phyloP scores from a whole-genome alignment of 2,797 vertebrate genomes.

The Mycteria americana region DNA sequence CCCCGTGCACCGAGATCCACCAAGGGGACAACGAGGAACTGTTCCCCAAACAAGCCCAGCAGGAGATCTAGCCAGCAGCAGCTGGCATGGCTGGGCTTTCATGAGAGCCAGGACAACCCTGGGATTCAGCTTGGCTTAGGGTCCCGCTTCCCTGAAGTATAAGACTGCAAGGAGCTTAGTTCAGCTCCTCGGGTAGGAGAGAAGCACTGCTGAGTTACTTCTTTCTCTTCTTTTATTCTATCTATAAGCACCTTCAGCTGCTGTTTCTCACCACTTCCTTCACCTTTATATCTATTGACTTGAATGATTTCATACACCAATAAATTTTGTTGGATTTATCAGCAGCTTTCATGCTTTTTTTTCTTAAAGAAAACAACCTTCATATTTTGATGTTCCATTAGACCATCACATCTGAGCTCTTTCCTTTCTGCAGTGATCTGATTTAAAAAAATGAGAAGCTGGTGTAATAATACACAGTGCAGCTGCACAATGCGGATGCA shows the following conservation, averaged over 20 bases:
- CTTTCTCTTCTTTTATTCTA: not conserved
- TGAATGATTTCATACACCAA: not conserved
- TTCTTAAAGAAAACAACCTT: not conserved
- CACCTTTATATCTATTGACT: not conserved
- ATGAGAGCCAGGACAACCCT: not conserved
- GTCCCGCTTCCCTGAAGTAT: not conserved
- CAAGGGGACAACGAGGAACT: not conserved
- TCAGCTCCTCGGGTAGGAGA: not conserved
- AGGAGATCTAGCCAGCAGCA: not conserved
- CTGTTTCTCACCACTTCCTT: constrained; percentile 5
- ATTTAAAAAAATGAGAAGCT: constrained; percentile 16
- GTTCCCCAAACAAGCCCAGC: not conserved
- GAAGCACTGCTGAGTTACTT: not conserved
- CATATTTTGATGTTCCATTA: constrained; percentile 4
- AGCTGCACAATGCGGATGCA: constrained; percentile 4
- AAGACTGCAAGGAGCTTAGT: not conserved
- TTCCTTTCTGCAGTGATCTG: not conserved
- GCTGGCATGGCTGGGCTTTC: not conserved
- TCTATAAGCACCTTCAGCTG: not conserved
- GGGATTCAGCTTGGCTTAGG: not conserved
- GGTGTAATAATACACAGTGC: constrained; percentile 4
- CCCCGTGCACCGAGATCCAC: not conserved
- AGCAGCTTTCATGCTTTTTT: not conserved
- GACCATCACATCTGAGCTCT: not conserved
- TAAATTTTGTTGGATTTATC: constrained; percentile 5